A percentile compares a stretch with the other conserved stretches of the same genome.
These are phyloP conservation scores for Rhadina sibilatrix DNA, from an alignment of 2,113 vertebrate species.

Conservation along the genomic window DNA sequence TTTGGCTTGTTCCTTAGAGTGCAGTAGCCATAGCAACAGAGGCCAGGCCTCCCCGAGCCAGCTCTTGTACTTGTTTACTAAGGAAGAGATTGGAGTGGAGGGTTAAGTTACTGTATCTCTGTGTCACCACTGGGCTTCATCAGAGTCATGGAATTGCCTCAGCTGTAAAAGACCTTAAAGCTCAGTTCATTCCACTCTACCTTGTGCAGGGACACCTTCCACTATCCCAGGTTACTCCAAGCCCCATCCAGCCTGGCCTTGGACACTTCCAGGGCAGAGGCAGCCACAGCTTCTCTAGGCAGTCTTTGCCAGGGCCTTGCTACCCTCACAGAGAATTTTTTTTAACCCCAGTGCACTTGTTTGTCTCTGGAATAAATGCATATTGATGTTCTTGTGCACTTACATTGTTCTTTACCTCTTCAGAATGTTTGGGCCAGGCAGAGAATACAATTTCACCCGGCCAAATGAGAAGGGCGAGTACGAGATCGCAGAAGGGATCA, in stretches of 20 bases:
- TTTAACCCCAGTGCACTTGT: neutral
- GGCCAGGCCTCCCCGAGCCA: neutral
- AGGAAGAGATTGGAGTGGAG: neutral
- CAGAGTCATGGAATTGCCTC: neutral
- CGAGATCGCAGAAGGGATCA: constrained; percentile 81
- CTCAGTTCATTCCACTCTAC: neutral
- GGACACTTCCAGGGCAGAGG: neutral
- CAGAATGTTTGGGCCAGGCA: constrained; percentile 84
- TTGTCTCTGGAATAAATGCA: neutral
- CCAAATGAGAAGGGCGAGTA: constrained; percentile 84
- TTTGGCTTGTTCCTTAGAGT: neutral
- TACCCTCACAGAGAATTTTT: neutral
- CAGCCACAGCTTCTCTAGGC: neutral
- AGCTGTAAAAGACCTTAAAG: neutral
- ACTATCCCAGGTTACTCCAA: neutral
- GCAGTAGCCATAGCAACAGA: neutral
- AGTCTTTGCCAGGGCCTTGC: neutral
- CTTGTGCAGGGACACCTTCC: neutral
- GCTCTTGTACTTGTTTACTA: neutral
- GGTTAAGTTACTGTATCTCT: neutral
- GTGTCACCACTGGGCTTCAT: neutral
- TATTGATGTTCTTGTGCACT: neutral
- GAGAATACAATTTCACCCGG: constrained; percentile 81
- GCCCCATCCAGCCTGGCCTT: neutral
- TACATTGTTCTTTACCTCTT: neutral